phyloP scores from a whole-genome alignment of 2,888 invertebrate species.

The Drosophila formosana region DNA sequence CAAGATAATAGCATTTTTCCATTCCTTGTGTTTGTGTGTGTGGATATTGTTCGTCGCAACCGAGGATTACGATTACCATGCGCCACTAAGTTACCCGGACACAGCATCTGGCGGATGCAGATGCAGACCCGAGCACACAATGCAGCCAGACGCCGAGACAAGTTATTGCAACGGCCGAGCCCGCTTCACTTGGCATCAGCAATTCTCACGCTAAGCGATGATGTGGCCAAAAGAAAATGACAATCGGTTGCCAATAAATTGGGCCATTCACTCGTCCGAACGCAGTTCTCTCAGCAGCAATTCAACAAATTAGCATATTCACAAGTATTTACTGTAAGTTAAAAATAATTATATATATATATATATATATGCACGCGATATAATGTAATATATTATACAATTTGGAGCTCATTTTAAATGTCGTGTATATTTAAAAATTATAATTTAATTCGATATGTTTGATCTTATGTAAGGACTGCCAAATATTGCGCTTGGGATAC shows the following conservation, averaged over 20 bases:
- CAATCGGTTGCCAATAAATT: constrained; percentile 67
- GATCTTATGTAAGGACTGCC: too few species aligned
- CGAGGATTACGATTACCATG: constrained; percentile 68
- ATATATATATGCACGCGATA: too few species aligned
- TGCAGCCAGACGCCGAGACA: constrained; percentile 32
- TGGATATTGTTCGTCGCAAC: constrained; percentile 32
- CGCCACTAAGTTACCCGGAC: constrained; percentile 55
- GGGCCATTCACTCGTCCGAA: constrained; percentile 49
- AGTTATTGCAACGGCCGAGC: constrained; percentile 61
- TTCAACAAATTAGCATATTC: too few species aligned
- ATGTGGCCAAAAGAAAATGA: constrained; percentile 66
- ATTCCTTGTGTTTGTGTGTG: constrained; percentile 17
- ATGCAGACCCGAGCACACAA: constrained; percentile 18
- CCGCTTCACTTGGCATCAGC: constrained; percentile 38
- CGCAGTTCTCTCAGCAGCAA: neutral
- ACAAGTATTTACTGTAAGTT: too few species aligned
- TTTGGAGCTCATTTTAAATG: too few species aligned
- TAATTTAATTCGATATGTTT: too few species aligned
- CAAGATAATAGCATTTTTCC: constrained; percentile 80
- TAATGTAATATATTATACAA: too few species aligned
- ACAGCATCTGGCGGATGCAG: constrained; percentile 46
- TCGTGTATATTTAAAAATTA: too few species aligned
- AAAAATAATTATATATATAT: too few species aligned
- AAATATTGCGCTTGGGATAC: too few species aligned
- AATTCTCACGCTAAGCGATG: constrained; percentile 62